phyloP scores from a whole-genome alignment of 2,113 vertebrate genomes.

The Macroglossus sobrinus region DNA sequence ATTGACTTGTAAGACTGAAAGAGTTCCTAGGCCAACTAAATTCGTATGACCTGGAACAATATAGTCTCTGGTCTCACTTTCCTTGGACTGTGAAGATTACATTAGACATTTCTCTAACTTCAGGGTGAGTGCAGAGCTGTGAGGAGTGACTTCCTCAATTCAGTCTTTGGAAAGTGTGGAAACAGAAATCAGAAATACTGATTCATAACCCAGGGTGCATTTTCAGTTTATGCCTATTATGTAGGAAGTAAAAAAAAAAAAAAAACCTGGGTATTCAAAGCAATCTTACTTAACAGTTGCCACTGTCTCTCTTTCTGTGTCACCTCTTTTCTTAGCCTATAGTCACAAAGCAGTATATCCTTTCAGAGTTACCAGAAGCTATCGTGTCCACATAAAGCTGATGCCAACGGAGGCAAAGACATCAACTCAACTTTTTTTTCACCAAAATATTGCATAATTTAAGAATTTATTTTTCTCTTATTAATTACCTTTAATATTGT shows the following conservation, averaged over 20 bases:
- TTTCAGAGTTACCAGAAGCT: neutral
- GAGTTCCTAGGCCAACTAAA: neutral
- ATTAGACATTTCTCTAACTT: neutral
- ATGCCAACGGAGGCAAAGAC: neutral
- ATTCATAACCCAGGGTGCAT: neutral
- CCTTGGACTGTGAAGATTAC: neutral
- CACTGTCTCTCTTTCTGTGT: rapidly evolving
- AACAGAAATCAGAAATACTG: neutral
- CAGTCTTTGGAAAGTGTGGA: neutral
- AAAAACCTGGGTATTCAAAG: neutral
- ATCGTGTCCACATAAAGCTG: neutral
- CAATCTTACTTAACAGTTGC: rapidly evolving
- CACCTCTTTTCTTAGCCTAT: neutral
- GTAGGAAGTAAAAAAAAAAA: neutral
- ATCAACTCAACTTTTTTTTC: neutral
- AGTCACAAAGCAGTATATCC: neutral
- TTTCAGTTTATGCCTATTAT: too few relatives aligned
- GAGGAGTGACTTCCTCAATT: neutral
- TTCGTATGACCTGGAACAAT: neutral
- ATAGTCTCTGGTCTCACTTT: neutral
- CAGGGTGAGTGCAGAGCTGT: neutral
- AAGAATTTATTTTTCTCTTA: neutral
- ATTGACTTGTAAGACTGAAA: neutral
- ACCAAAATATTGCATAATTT: neutral
- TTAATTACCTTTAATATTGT: neutral